Base-by-base conservation (phyloP, 2,113 vertebrate species). In the Brachyhypopomus occidentalis region DNA sequence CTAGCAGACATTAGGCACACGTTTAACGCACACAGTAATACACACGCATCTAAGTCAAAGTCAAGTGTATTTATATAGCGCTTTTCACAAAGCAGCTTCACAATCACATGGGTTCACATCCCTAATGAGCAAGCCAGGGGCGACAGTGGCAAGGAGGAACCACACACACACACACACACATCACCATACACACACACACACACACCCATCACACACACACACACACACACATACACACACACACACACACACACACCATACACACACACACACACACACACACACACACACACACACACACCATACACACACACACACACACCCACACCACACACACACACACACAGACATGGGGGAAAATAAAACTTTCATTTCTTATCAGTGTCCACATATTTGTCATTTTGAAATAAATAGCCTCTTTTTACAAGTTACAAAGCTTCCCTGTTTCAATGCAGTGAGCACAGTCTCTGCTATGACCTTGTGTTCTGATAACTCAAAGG, bases 251-350 rank as follows among this genome's bases (percentile, higher is more conserved):
- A 69, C 27, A 77, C 36, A 76, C 75, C n/a, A 27, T 25, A 79
- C 69, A 78, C 0, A 80, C 70, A 69, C 27, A 77, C 36, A 76
- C 75, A 73, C 30, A 20, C 2, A 60, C 2, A 74, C 55, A 74
- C n/a, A 66, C 23, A 64, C 5, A 63, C 55, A 34, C 4, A 75
- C 27, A 64, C 23, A 82, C 22, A 30, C 19, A 71, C 2, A 70
- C 6, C n/a, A n/a, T n/a, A 7, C 14, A 9, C 41, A 41, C 41
- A 41, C 41, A 41, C 41, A 41, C 41, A 41, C 41, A 9, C 5
- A 4, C 2, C 66, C 6, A 7, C 14, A 9, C 41, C n/a, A n/a
- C 2, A 70, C 6, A 7, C 14, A 9, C 41, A 41, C 41, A 41
- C 41, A 41, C 41, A 41, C 41, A 41, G 2, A 9, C 5, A 4